phyloP scores from a whole-genome alignment of 2,888 invertebrate species.

The Tillus elongatus region DNA sequence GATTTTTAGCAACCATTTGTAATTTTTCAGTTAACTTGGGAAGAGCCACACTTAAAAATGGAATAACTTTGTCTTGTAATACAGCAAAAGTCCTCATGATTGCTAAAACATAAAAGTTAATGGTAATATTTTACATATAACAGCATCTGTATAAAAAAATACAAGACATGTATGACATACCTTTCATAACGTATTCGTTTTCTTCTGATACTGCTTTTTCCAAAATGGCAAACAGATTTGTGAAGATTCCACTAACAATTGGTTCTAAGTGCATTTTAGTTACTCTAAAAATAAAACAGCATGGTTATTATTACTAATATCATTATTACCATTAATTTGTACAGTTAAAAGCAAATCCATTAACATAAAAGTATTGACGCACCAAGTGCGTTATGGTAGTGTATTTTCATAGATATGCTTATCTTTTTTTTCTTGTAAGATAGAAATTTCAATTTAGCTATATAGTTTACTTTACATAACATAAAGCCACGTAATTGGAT shows the following conservation, averaged over 20 bases:
- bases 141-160: background rate
- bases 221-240: constrained; percentile 67
- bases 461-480: no score
- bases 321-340: no score
- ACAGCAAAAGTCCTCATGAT: constrained; percentile 82
- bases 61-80: constrained; percentile 71
- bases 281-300: constrained; percentile 41
- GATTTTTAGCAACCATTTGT: constrained; percentile 78
- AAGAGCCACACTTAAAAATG: constrained; percentile 69
- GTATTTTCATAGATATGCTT: no score
- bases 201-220: constrained; percentile 69
- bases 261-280: constrained; percentile 55
- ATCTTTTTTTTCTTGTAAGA: no score
- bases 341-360: no score
- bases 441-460: no score
- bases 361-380: no score
- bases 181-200: constrained; percentile 97
- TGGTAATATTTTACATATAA: background rate
- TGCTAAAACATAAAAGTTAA: constrained; percentile 54
- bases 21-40: constrained; percentile 80
- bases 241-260: constrained; percentile 59
- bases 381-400: no score
- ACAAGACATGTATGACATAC: constrained; percentile 35
- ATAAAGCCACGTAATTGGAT: no score
- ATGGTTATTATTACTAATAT: no score